Base-by-base conservation (phyloP, 2,888 invertebrate species). In the Anthoptus insignis region DNA sequence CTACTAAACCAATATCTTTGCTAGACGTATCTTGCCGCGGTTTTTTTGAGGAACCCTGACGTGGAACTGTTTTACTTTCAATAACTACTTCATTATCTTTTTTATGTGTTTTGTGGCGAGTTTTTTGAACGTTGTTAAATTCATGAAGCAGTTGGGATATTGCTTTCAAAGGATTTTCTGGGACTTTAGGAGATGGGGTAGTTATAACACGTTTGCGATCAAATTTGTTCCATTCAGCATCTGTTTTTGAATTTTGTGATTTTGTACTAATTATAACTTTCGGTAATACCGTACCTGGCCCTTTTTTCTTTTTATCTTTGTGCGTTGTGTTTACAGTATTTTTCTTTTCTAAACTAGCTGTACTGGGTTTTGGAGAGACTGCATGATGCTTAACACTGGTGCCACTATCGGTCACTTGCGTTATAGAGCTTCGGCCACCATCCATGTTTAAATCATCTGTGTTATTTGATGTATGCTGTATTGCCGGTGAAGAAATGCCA, bases 141-240 rank as follows among this genome's bases (percentile, higher is more conserved):
- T 89, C 86, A 52, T 87, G 87, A 32, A 91, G 76, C 47, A 92
- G 70, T 74, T 90, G 87, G 27, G 91, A 89, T 73, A 92, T 90
- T 19, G 90, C 88, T 79, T 85, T 87, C 29, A 91, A 76, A 21
- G 92, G 89, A 73, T 88, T 88, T 11, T 88, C 84, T 24, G 75
- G 58, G 11, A 72, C 63, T 73, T 81, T 86, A 9, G 24, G 27
- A 4, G 68, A 52, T 21, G 66, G 79, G 1, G 65, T 59, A 5
- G 54, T 49, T n/a, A 72, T 21, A 67, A 68, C 81, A 19, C 52
- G 52, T 61, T 77, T 84, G 2, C 76, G 71, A 21, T 81, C 78
- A 70, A 76, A 83, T 65, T 78, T 85, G 19, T 34, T 63, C 74
- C 76, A 83, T 22, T 84, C 81, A 3, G 37, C 34, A 32, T 86